Percentiles rank a stretch among this genome's conserved stretches.
Conservation (phyloP, 2,888 invertebrate species). For the Teleogryllus oceanicus region DNA sequence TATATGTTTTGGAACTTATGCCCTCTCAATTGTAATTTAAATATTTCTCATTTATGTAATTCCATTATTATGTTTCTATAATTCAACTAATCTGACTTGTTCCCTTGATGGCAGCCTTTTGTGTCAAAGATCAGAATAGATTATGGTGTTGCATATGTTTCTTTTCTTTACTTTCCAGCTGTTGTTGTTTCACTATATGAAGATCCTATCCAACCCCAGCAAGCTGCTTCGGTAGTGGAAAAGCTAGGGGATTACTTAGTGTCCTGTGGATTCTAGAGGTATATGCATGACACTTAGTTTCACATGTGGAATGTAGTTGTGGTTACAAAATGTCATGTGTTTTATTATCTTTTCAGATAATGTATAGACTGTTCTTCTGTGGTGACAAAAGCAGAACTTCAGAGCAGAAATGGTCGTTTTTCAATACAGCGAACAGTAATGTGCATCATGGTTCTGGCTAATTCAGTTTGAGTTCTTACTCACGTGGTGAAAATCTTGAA, state of each 20-base stretch:
- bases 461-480: slow-evolving; percentile 37
- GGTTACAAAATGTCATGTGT: neutral
- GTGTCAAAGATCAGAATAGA: no score
- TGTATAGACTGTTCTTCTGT: slow-evolving; percentile 38
- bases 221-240: slow-evolving; percentile 94
- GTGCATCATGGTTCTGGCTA: slow-evolving; percentile 39
- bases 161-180: slow-evolving; percentile 60
- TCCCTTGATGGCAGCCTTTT: no score
- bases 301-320: neutral
- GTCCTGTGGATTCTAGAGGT: slow-evolving; percentile 87
- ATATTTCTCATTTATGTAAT: no score
- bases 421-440: slow-evolving; percentile 39
- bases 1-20: no score
- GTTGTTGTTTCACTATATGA: slow-evolving; percentile 92
- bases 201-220: slow-evolving; percentile 95
- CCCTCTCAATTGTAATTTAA: no score
- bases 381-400: slow-evolving; percentile 38
- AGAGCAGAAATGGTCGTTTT: slow-evolving; percentile 38
- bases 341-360: slow-evolving; percentile 35
- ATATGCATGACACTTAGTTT: slow-evolving; percentile 23
- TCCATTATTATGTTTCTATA: no score
- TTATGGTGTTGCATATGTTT: no score
- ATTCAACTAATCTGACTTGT: no score
- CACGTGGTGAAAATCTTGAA: slow-evolving; percentile 38
- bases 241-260: slow-evolving; percentile 96